A percentile compares a stretch with the other conserved stretches of the same genome.
Evolutionary conservation across 2,113 vertebrate genomes (phyloP).

Genomic region (Struthio camelus): DNA sequence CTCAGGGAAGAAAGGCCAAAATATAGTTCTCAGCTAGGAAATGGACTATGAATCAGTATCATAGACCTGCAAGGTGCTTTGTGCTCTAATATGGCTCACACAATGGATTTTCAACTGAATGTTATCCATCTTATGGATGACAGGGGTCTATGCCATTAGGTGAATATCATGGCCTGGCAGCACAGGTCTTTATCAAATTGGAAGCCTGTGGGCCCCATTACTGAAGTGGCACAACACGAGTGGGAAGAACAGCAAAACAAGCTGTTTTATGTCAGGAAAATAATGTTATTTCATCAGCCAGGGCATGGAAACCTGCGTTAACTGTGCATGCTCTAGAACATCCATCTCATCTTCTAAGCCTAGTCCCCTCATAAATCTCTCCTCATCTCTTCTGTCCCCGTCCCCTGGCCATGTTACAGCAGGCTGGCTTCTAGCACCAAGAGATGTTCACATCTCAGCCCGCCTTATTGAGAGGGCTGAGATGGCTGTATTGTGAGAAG

Average conservation of each 20-base stretch:
- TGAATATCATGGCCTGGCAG: background rate
- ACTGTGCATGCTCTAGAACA: background rate
- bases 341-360: background rate
- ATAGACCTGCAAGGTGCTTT: background rate
- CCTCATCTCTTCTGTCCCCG: background rate
- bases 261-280: conserved; percentile 23
- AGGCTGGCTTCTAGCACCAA: background rate
- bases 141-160: background rate
- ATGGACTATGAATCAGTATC: background rate
- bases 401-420: background rate
- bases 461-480: background rate
- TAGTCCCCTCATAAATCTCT: background rate
- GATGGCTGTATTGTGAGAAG: background rate
- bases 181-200: background rate
- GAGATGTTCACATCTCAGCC: background rate
- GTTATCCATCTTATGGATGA: background rate
- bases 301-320: background rate
- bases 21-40: background rate
- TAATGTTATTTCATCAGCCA: conserved; percentile 26
- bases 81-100: background rate
- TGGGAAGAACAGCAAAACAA: conserved; percentile 7
- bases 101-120: background rate
- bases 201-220: background rate
- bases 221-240: conserved; percentile 9
- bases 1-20: background rate